Conservation (phyloP, 2,113 vertebrate genomes). For the Variabilichromis moorii region DNA sequence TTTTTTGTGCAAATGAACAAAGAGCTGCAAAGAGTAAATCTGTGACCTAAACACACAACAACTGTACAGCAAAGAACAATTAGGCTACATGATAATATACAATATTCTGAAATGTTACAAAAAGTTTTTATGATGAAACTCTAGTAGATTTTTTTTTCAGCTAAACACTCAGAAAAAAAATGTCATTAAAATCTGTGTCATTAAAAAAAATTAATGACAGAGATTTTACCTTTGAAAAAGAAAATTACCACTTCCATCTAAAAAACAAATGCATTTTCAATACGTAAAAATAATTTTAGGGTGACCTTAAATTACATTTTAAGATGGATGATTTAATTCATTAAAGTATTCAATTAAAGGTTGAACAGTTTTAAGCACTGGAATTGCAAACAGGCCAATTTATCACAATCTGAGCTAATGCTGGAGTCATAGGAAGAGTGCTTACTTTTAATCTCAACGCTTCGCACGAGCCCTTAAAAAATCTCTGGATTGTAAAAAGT, state of each 20-base stretch:
- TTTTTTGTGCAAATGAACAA: not conserved
- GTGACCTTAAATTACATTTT: not conserved
- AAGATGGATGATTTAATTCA: not conserved
- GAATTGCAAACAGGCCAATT: not conserved
- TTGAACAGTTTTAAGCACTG: not conserved
- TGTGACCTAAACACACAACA: not conserved
- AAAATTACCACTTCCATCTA: not conserved
- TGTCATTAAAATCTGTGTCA: not conserved
- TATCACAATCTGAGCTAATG: not conserved
- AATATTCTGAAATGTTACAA: not conserved
- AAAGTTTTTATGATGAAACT: not conserved
- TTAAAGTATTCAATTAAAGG: not conserved
- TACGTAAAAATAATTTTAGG: not conserved
- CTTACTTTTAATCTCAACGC: not conserved
- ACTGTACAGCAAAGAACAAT: not conserved
- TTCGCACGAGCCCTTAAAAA: constrained; percentile 26
- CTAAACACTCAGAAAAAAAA: not conserved
- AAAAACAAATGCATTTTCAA: not conserved
- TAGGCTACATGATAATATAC: not conserved
- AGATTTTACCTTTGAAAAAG: not conserved
- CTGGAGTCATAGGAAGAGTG: constrained; percentile 3
- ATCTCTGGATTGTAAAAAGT: not conserved
- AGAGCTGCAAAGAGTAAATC: not conserved
- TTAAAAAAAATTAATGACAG: not conserved
- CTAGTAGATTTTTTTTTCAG: not conserved